Conservation (phyloP, 2,113 vertebrate species). For the Pontoporia blainvillei region DNA sequence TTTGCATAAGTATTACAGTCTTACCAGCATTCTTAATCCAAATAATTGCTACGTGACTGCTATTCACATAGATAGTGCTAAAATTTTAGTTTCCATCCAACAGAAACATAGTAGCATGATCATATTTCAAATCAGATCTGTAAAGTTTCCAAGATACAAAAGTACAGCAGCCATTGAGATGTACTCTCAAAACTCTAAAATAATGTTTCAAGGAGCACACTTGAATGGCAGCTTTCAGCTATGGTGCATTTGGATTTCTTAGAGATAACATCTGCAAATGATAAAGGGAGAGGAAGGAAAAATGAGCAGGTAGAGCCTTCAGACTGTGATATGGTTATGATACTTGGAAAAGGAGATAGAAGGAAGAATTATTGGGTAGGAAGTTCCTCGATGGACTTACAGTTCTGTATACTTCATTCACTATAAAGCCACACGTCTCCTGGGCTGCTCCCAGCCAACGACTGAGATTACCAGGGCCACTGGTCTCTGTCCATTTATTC, state of each 20-base stretch:
- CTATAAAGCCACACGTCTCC: neutral
- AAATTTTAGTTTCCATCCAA: neutral
- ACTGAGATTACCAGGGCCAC: neutral
- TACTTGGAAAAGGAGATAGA: neutral
- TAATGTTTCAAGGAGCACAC: neutral
- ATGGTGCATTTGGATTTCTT: neutral
- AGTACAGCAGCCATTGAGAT: neutral
- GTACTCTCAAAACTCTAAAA: neutral
- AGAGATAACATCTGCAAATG: neutral
- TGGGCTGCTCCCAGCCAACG: neutral
- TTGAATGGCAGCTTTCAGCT: neutral
- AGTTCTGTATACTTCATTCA: neutral
- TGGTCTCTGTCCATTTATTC: neutral
- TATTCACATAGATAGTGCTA: neutral
- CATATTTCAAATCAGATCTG: neutral
- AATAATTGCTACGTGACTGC: neutral
- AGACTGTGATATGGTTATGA: neutral
- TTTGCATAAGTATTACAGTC: neutral
- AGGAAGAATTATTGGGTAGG: neutral
- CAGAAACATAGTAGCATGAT: neutral
- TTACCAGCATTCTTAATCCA: neutral
- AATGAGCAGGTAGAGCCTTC: neutral
- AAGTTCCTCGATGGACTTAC: neutral
- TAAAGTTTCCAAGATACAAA: neutral
- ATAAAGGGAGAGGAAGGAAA: neutral